These are phyloP conservation scores for Fissipunctia ypsillon DNA, from an alignment of 2,888 invertebrate species.

Conservation along the genomic window DNA sequence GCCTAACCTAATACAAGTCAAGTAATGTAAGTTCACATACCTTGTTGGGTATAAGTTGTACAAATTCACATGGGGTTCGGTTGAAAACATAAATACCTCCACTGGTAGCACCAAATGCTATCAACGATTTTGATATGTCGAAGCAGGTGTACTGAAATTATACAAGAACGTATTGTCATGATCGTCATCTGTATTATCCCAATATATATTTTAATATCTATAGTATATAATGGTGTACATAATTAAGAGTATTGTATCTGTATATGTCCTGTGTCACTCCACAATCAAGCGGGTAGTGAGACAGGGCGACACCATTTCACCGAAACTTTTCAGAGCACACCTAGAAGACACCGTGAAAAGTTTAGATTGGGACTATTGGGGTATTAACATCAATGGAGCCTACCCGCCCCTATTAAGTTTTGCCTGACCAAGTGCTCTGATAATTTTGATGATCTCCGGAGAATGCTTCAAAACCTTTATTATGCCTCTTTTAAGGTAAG, in stretches of 20 bases:
- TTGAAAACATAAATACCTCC: conserved; percentile 95
- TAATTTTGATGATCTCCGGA: not conserved
- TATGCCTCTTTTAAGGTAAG: not conserved
- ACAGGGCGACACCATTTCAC: no score
- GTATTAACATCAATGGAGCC: not conserved
- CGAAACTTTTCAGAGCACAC: not conserved
- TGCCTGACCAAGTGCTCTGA: not conserved
- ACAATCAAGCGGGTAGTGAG: not conserved
- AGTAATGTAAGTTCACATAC: conserved; percentile 79
- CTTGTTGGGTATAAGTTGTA: conserved; percentile 95
- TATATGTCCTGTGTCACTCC: not conserved
- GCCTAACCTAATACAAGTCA: not conserved
- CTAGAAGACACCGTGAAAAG: no score
- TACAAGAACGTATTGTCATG: conserved; percentile 4
- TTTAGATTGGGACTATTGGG: not conserved
- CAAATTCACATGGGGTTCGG: conserved; percentile 93
- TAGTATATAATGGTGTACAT: not conserved
- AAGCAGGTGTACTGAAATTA: conserved; percentile 93
- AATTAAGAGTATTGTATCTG: not conserved
- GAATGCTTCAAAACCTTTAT: not conserved
- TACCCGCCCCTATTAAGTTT: not conserved
- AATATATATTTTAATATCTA: not conserved
- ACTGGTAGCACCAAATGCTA: conserved; percentile 95
- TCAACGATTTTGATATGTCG: conserved; percentile 93
- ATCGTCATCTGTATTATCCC: not conserved